Conservation (phyloP, 2,888 invertebrate species). For the Mimachlamys varia region DNA sequence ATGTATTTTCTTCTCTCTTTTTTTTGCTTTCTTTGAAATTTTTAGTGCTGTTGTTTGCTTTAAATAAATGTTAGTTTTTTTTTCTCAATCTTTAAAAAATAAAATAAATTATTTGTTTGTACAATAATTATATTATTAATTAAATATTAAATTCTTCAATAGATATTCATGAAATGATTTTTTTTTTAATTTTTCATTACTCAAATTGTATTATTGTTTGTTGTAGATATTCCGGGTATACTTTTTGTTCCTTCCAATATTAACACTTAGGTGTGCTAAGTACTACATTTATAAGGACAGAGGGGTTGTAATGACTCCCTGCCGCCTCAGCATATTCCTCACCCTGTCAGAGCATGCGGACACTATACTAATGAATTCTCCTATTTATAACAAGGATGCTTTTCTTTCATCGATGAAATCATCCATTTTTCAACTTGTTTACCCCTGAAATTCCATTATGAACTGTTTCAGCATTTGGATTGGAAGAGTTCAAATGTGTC, state of each 20-base stretch:
- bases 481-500: no score
- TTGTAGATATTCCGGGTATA: conserved; percentile 32
- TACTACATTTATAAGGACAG: neutral
- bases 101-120: no score
- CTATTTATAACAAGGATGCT: neutral
- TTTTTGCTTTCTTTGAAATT: no score
- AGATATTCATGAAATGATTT: no score
- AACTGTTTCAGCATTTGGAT: no score
- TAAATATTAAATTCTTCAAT: no score
- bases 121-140: no score
- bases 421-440: neutral
- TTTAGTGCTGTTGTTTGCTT: no score
- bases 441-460: neutral
- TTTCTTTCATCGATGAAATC: conserved; percentile 2
- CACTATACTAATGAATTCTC: conserved; percentile 9
- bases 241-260: neutral
- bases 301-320: neutral
- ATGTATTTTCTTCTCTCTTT: no score
- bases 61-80: no score
- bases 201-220: neutral
- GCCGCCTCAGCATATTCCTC: neutral
- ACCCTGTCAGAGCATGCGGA: neutral
- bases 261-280: conserved; percentile 10
- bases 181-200: neutral
- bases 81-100: no score